Evolutionary conservation across 2,113 vertebrate species (phyloP).

Genomic region (Silurus glanis): DNA sequence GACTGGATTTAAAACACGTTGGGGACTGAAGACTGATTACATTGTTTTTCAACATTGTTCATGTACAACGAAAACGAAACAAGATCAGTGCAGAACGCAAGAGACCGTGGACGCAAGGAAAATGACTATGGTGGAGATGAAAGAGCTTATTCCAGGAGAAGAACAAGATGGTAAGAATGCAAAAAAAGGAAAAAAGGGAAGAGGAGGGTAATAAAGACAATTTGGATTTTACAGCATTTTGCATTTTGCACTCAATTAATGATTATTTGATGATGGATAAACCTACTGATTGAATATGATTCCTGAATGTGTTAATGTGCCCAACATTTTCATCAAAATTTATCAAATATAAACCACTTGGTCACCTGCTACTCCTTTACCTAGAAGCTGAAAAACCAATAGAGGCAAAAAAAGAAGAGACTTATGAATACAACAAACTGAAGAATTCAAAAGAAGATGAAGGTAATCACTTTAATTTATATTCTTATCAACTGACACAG

Average conservation of each 20-base stretch:
- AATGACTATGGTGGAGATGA: slow-evolving; percentile 60
- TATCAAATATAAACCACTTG: too few relatives aligned
- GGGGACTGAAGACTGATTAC: too few relatives aligned
- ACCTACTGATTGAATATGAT: too few relatives aligned
- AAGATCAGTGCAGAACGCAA: slow-evolving; percentile 44
- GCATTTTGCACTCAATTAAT: too few relatives aligned
- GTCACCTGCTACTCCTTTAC: neutral
- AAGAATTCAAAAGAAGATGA: neutral
- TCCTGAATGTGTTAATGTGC: too few relatives aligned
- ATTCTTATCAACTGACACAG: too few relatives aligned
- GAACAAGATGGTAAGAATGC: slow-evolving; percentile 8
- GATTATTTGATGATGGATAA: too few relatives aligned
- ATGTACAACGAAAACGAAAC: slow-evolving; percentile 29
- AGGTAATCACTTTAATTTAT: slow-evolving; percentile 3
- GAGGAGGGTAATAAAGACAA: too few relatives aligned
- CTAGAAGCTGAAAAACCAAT: neutral
- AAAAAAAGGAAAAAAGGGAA: neutral
- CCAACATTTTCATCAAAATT: too few relatives aligned
- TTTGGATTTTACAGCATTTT: too few relatives aligned
- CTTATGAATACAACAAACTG: slow-evolving; percentile 49
- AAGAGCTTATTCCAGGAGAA: neutral
- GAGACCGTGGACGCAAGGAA: slow-evolving; percentile 29
- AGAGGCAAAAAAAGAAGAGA: neutral
- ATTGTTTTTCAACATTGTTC: too few relatives aligned
- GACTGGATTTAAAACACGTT: too few relatives aligned